Conservation (phyloP, 1,140 invertebrate genomes). For the Brachionus asplanchnoidis region DNA sequence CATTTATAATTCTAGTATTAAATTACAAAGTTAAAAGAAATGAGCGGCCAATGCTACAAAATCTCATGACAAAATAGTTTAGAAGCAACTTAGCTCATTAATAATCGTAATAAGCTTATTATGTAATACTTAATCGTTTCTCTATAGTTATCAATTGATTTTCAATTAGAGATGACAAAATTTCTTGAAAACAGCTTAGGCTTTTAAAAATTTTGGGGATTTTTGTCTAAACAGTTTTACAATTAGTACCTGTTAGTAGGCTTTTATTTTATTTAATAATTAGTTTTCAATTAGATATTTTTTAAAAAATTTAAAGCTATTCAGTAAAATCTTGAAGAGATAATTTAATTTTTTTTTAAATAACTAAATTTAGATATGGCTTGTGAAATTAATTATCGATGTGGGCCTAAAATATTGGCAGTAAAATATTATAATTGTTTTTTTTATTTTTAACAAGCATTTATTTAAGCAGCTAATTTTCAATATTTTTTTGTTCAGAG, state of each 20-base stretch:
- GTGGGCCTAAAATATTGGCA: background rate
- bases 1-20: background rate
- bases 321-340: background rate
- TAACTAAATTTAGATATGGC: background rate
- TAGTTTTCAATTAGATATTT: background rate
- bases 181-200: background rate
- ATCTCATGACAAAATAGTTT: background rate
- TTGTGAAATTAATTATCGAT: background rate
- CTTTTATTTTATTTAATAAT: background rate
- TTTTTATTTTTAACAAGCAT: background rate
- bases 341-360: background rate
- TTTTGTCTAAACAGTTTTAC: background rate
- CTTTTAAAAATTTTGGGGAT: background rate
- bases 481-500: background rate
- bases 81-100: background rate
- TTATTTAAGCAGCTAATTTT: background rate
- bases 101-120: background rate
- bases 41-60: background rate
- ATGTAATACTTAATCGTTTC: background rate
- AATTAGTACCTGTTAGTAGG: too few species aligned
- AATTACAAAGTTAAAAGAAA: background rate
- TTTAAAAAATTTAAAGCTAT: too few species aligned
- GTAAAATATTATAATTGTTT: background rate
- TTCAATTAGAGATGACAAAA: background rate
- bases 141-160: background rate